Evolutionary conservation across 2,113 vertebrate genomes (phyloP).

Genomic region (Trogon surrucura): DNA sequence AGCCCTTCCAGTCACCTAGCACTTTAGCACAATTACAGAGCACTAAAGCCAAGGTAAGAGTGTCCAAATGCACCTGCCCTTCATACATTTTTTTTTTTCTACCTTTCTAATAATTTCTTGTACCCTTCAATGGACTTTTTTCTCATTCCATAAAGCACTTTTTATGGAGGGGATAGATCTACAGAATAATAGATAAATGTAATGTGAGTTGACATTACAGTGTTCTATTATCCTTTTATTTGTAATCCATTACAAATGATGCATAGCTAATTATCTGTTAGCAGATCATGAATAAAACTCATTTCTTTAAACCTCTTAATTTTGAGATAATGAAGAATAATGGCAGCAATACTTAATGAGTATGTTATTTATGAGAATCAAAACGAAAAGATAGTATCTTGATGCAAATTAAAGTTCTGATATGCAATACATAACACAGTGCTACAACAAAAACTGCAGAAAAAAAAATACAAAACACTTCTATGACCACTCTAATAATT

Average conservation of each 20-base stretch:
- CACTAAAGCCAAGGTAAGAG: background rate
- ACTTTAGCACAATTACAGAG: background rate
- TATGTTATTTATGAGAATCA: background rate
- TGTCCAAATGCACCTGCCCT: background rate
- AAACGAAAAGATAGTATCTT: background rate
- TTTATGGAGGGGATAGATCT: background rate
- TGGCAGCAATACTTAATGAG: background rate
- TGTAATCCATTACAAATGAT: background rate
- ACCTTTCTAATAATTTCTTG: background rate
- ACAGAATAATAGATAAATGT: background rate
- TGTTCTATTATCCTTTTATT: background rate
- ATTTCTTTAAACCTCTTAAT: background rate
- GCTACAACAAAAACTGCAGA: background rate
- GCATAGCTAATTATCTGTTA: background rate
- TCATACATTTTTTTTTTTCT: background rate
- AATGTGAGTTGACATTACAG: background rate
- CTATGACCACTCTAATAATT: background rate
- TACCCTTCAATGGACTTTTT: background rate
- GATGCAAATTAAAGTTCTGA: background rate
- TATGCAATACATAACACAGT: background rate
- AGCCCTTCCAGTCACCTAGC: background rate
- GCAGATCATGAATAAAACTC: background rate
- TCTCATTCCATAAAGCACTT: background rate
- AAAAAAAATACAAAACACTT: background rate
- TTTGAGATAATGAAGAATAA: background rate